Evolutionary conservation across 1,140 invertebrate genomes (phyloP), one percentile per base, ranked within the genome.

Genomic region (Meloidogyne floridensis): DNA sequence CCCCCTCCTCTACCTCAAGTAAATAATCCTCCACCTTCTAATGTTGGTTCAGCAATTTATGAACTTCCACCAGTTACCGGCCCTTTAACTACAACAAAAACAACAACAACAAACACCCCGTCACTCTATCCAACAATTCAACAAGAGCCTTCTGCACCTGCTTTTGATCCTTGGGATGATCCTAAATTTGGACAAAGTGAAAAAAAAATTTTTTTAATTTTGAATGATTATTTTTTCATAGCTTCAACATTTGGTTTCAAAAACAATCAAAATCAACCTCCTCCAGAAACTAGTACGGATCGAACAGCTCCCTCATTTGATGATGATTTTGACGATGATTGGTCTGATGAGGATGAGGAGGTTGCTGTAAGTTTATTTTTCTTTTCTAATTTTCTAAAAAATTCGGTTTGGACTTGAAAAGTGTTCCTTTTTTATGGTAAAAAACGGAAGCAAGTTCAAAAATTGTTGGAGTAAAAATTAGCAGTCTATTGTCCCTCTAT

Each of bases 321-420:
- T 54, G 88, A 90, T 59, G 87, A 89, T 80, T 89, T 89, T 75
- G 87, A 89, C 70, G 87, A 89, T 78, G 87, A 89, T 20, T 89
- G 87, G 87, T 83, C 87, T 20, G 89, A 90, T 65, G 87, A 89
- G 72, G 87, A 89, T 56, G 87, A 89, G 32, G 85, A 89, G 54
- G 54, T 84, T n/a, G 59, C 77, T 32, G 84, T 84, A 54, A 84
- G 85, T 86, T 79, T 75, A 20, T 32, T 43, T 18, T 43, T 32
- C 13, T 18, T 43, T 32, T 18, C 42, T 80, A 32, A 32, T 32
- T 65, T 51, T n/a, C n/a, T 80, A 42, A 43, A 32, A 32, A 32
- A 32, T 32, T 32, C 32, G 32, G 32, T 32, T 32, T 32, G 32
- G 32, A 32, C 32, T 32, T 32, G 32, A 32, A 47, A 32, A 75